Percentiles rank a stretch among this genome's conserved stretches.
phyloP scores from a whole-genome alignment of 35 echinoderm and acorn worm genomes.

The Ophiothrix spiculata region DNA sequence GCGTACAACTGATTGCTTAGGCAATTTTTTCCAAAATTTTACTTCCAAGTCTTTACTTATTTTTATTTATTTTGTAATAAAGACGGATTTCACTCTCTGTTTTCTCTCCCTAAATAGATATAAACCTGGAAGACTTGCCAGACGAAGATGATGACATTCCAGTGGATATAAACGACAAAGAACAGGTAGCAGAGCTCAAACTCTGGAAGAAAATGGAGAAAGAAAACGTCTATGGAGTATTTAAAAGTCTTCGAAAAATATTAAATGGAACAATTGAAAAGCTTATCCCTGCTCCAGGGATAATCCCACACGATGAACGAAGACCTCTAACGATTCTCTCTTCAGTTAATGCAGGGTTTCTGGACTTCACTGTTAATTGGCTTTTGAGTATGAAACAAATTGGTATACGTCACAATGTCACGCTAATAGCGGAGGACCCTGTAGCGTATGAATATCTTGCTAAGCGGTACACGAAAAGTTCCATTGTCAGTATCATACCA shows the following conservation, averaged over 20 bases:
- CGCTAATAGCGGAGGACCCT: neutral
- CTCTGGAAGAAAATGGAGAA: neutral
- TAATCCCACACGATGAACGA: neutral
- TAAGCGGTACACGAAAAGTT: neutral
- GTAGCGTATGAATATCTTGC: neutral
- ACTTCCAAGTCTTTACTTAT: neutral
- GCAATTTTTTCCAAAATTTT: neutral
- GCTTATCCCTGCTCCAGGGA: neutral
- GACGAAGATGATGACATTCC: neutral
- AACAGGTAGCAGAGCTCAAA: neutral
- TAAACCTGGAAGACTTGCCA: neutral
- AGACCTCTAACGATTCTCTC: neutral
- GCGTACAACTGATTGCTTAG: neutral
- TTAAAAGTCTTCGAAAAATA: neutral
- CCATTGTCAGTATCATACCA: neutral
- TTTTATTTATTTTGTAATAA: too few relatives aligned
- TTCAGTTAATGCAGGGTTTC: neutral
- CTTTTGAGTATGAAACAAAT: neutral
- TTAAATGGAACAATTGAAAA: neutral
- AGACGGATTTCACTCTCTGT: neutral
- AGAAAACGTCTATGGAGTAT: neutral
- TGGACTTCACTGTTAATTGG: slow-evolving; percentile 9
- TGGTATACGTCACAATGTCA: slow-evolving; percentile 3
- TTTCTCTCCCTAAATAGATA: neutral
- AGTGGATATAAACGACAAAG: neutral